phyloP scores from a whole-genome alignment of 2,888 invertebrate genomes.

The Eupithecia vulgata region DNA sequence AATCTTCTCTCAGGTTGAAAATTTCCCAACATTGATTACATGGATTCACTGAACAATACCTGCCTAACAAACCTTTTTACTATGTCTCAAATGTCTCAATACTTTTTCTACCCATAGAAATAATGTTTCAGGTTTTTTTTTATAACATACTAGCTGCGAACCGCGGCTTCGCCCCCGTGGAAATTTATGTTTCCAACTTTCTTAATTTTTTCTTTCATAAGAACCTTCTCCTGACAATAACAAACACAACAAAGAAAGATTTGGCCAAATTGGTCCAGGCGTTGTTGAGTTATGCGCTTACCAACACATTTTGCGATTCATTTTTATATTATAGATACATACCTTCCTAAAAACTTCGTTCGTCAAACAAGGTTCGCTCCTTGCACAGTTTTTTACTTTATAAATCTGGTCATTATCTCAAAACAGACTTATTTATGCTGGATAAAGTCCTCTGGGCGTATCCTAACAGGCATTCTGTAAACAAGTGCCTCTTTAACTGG shows the following conservation, averaged over 20 bases:
- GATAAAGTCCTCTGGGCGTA: slow-evolving; percentile 52
- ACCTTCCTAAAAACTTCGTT: neutral
- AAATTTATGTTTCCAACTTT: too few relatives aligned
- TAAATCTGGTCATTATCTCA: slow-evolving; percentile 54
- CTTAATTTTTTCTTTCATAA: too few relatives aligned
- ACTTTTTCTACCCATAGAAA: neutral
- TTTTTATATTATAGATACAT: too few relatives aligned
- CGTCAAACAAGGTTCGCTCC: neutral
- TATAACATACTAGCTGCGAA: too few relatives aligned
- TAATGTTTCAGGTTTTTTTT: neutral
- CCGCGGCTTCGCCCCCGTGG: too few relatives aligned
- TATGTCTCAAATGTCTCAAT: neutral
- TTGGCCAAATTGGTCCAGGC: too few relatives aligned
- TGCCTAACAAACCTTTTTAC: neutral
- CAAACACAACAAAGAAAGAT: too few relatives aligned
- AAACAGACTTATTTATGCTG: slow-evolving; percentile 52
- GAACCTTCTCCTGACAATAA: too few relatives aligned
- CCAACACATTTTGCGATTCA: too few relatives aligned
- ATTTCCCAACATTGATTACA: too few relatives aligned
- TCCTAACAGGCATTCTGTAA: slow-evolving; percentile 53
- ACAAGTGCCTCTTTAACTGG: slow-evolving; percentile 50
- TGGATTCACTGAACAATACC: too few relatives aligned
- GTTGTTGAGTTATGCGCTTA: too few relatives aligned
- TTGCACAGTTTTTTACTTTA: slow-evolving; percentile 2
- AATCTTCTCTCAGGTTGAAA: neutral